phyloP scores from a whole-genome alignment of 2,888 invertebrate species.

The Drosophila mimica region DNA sequence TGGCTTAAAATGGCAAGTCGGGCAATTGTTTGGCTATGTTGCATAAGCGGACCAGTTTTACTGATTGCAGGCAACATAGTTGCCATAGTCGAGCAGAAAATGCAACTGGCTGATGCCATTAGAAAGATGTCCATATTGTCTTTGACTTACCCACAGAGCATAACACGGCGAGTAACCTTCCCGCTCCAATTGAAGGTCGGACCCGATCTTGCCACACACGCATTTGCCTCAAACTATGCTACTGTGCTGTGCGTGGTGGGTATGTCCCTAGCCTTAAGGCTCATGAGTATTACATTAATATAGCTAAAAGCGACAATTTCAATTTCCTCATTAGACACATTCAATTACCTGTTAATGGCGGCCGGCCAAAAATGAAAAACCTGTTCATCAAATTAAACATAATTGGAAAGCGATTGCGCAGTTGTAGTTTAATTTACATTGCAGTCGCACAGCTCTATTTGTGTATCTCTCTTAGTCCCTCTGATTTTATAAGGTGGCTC shows the following conservation, averaged over 20 bases:
- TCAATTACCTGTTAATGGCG: conserved; percentile 66
- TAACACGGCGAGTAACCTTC: conserved; percentile 24
- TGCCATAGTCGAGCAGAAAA: conserved; percentile 1
- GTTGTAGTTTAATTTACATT: conserved; percentile 54
- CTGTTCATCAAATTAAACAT: conserved; percentile 65
- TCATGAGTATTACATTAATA: not conserved
- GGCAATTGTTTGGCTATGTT: conserved; percentile 33
- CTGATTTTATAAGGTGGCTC: not conserved
- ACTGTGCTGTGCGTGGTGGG: conserved; percentile 23
- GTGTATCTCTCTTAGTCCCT: not conserved
- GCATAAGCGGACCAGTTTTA: conserved; percentile 65
- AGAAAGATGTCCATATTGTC: conserved; percentile 45
- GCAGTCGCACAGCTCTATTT: conserved; percentile 1
- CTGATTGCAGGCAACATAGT: conserved; percentile 14
- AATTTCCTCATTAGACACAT: conserved; percentile 76
- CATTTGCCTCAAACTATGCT: conserved; percentile 40
- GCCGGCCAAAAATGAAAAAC: conserved; percentile 66
- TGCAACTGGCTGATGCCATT: conserved; percentile 31
- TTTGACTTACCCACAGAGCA: conserved; percentile 45
- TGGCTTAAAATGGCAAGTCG: conserved; percentile 37
- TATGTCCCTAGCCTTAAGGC: conserved; percentile 24
- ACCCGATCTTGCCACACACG: conserved; percentile 1
- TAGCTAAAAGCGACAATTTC: conserved; percentile 23
- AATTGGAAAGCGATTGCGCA: conserved; percentile 78
- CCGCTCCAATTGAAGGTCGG: conserved; percentile 48